Percentiles rank a stretch among this genome's conserved stretches.
Evolutionary conservation across 2,797 vertebrate genomes (phyloP).

Genomic region (Propithecus perrieri): DNA sequence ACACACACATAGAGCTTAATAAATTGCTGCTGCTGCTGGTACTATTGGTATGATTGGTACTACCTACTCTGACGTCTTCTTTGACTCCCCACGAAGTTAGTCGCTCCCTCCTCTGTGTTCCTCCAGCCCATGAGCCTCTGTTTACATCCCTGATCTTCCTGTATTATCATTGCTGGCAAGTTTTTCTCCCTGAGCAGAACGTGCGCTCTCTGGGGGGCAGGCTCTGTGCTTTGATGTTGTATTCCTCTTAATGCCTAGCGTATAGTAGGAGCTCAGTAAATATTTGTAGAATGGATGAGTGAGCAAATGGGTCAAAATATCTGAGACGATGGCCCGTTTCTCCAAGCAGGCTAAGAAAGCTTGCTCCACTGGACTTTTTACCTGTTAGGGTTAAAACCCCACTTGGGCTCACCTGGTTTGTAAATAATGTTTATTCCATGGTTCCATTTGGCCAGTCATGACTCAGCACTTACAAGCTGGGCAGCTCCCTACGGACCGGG

Average conservation of each 20-base stretch:
- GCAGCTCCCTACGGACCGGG: background rate
- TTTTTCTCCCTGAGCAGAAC: background rate
- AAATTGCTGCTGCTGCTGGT: background rate
- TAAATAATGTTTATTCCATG: background rate
- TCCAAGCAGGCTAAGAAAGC: background rate
- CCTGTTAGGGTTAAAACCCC: background rate
- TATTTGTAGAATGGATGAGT: background rate
- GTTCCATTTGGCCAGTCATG: background rate
- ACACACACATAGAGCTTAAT: background rate
- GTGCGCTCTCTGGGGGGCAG: background rate
- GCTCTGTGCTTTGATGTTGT: background rate
- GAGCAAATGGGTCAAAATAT: background rate
- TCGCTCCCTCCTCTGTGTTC: background rate
- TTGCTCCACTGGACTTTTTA: background rate
- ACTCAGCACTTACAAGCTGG: background rate
- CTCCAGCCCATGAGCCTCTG: background rate
- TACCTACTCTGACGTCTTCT: background rate
- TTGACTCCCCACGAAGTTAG: background rate
- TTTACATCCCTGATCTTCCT: background rate
- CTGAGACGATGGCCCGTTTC: background rate
- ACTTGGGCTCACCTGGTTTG: background rate
- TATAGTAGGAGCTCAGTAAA: background rate
- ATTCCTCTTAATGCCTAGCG: background rate
- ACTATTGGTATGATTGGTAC: background rate
- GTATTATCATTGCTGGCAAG: background rate